phyloP scores from a whole-genome alignment of 1,140 invertebrate genomes.

The Notospermus geniculatus region DNA sequence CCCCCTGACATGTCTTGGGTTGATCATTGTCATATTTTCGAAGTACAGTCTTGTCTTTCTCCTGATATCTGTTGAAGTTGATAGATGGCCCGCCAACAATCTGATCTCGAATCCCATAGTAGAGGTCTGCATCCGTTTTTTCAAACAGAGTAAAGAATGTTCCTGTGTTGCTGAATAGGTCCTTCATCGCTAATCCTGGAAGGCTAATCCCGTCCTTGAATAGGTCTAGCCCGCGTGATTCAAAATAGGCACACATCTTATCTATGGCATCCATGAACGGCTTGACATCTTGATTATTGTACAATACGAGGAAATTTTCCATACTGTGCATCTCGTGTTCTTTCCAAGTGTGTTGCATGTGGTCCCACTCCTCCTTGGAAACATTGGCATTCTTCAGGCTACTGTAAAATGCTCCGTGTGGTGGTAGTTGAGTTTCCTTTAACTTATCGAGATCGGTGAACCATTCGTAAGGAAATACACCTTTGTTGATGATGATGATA shows the following conservation, averaged over 20 bases:
- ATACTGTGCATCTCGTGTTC: no score
- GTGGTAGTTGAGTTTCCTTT: no score
- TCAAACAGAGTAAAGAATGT: no score
- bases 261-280: no score
- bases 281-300: constrained; percentile 26
- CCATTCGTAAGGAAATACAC: constrained; percentile 28
- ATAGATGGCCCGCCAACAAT: constrained; percentile 24
- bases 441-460: constrained; percentile 5
- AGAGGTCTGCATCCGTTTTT: constrained; percentile 23
- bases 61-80: constrained; percentile 25
- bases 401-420: no score
- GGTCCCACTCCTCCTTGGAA: no score
- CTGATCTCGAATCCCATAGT: constrained; percentile 15
- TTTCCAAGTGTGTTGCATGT: no score
- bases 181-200: constrained; percentile 13
- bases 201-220: constrained; percentile 20
- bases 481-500: constrained; percentile 23
- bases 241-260: no score
- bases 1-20: constrained; percentile 9
- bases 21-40: no score
- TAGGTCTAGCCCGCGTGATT: no score
- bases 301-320: constrained; percentile 14
- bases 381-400: no score
- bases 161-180: constrained; percentile 19
- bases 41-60: constrained; percentile 18